phyloP scores from a whole-genome alignment of 2,888 invertebrate species.

The Hirtodrosophila alboralis region DNA sequence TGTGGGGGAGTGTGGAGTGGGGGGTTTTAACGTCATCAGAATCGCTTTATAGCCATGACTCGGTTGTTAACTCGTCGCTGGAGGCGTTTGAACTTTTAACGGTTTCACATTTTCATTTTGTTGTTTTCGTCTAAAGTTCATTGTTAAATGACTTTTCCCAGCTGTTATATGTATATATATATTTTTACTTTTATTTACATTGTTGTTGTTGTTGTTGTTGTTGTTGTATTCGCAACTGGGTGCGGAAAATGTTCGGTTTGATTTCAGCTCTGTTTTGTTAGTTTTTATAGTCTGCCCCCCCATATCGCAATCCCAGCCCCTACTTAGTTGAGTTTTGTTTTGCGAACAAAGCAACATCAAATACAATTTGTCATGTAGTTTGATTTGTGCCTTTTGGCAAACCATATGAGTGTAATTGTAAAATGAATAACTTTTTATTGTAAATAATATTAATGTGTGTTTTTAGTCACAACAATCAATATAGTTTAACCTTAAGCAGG shows the following conservation, averaged over 20 bases:
- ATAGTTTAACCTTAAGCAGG: no score
- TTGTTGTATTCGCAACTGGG: conserved; percentile 15
- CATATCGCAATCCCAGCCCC: background rate
- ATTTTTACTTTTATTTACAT: conserved; percentile 24
- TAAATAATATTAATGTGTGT: conserved; percentile 5
- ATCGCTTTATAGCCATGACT: conserved; percentile 37
- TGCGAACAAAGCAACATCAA: conserved; percentile 47
- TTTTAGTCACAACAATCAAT: conserved; percentile 1
- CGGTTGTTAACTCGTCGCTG: conserved; percentile 54
- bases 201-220: conserved; percentile 12
- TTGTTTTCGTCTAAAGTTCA: conserved; percentile 56
- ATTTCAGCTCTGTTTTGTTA: conserved; percentile 29
- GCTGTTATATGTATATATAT: conserved; percentile 5
- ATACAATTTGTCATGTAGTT: conserved; percentile 50
- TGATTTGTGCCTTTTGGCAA: conserved; percentile 1
- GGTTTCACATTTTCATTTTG: conserved; percentile 57
- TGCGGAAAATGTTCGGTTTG: conserved; percentile 34
- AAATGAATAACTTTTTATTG: conserved; percentile 10
- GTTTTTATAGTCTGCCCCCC: conserved; percentile 32
- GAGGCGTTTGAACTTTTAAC: conserved; percentile 74
- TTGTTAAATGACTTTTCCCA: conserved; percentile 57
- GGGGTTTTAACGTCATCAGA: conserved; percentile 7
- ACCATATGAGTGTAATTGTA: conserved; percentile 9
- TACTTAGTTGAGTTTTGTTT: conserved; percentile 16
- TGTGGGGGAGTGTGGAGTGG: background rate